phyloP scores from a whole-genome alignment of 1,140 invertebrate species.

The Calycopis cecrops region DNA sequence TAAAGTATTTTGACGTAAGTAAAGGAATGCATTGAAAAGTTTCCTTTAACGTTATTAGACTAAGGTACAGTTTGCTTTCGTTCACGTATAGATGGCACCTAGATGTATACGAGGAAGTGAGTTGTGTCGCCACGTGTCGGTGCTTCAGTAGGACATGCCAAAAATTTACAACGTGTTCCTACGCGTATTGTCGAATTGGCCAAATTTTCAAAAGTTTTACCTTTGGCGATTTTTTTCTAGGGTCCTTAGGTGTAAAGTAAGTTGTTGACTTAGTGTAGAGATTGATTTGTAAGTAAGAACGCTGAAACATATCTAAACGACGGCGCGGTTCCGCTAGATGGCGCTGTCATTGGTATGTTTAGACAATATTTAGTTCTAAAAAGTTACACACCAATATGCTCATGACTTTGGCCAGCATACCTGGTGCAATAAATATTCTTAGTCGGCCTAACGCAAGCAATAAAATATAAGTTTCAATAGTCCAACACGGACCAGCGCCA shows the following conservation, averaged over 20 bases:
- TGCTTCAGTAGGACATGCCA: conserved; percentile 4
- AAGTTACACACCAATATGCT: no score
- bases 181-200: conserved; percentile 6
- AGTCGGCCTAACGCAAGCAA: no score
- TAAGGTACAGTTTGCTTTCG: no score
- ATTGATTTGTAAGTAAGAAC: conserved; percentile 19
- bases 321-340: conserved; percentile 14
- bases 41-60: no score
- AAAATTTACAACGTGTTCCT: neutral
- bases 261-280: conserved; percentile 15
- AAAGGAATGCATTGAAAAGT: no score
- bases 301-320: conserved; percentile 19
- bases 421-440: no score
- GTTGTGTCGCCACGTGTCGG: neutral
- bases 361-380: no score
- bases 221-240: neutral
- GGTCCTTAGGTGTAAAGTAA: neutral
- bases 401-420: no score
- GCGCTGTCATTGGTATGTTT: conserved; percentile 12
- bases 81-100: no score
- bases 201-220: conserved; percentile 11
- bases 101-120: no score
- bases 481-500: neutral
- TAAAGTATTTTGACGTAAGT: no score
- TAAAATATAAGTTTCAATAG: no score